Base-by-base conservation (phyloP, 2,113 vertebrate genomes). In the Perca flavescens region DNA sequence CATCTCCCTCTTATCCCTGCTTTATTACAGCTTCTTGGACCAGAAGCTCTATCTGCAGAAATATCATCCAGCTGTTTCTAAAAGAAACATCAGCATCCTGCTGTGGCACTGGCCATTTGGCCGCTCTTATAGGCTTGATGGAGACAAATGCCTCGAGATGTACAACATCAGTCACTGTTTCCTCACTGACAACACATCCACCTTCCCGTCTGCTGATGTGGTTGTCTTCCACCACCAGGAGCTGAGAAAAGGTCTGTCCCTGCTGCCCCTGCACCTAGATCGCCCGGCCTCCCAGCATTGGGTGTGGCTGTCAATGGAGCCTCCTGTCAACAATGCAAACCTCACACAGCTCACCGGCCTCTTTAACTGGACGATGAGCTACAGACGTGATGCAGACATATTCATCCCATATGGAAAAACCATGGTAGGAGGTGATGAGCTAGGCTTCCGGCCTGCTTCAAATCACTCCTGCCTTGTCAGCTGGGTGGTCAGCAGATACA, bases 331-430 rank as follows among this genome's bases (percentile, higher is more conserved):
- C 85, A 96, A 94, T 2, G 87, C 34, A 0, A 94, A 91, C 43
- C 89, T 97, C 2, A 15, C 2, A 0, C 79, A 25, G 12, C 87
- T 96, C 85, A 92, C 93, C 0, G 91, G 96, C 14, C 75, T 96
- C 47, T 98, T 98, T 92, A 98, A 98, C 88, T 97, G 96, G 97
- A 97, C 97, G 0, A 96, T 98, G 95, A 97, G 92, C 62, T 99
- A 97, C 90, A 95, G 95, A 12, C 91, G 28, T 0, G 96, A 97
- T 36, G 96, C 97, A 0, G 97, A 98, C 31, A 96, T 99, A 75
- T 95, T 91, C 13, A 78, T 96, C 9, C 97, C 97, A 1, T 99
- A 99, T 0, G 97, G 97, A 60, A 61, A 89, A 68, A 95, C 97
- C 14, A 63, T 96, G 47, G 82, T 82, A 3, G 92, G 74, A 2